Base-by-base conservation (phyloP, 2,113 vertebrate genomes). In the Anarhynchus alexandrinus region DNA sequence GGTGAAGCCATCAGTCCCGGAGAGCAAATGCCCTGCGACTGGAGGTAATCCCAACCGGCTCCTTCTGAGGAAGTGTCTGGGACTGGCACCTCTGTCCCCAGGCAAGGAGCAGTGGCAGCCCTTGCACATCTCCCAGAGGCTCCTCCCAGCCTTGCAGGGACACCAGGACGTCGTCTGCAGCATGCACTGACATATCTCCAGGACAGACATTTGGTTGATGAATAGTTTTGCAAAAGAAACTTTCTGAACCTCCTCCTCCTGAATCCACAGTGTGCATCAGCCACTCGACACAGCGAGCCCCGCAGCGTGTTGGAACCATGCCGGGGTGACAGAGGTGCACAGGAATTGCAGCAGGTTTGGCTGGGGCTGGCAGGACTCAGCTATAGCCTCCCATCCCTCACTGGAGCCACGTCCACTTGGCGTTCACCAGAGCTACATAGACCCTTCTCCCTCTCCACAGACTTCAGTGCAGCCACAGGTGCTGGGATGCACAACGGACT, bases 281-380 rank as follows among this genome's bases (percentile, higher is more conserved):
- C 42, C 1, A 5, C 69, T 82, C 8, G 4, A 21, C 32, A 30
- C 34, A 79, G 77, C 3, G 10, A 96, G 51, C 30, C 74, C 55
- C 1, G 7, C 64, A 7, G 18, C 0, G 1, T 15, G 34, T n/a
- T 0, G 2, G 82, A 78, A 45, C 57, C 3, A 1, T 42, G 43
- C 2, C 73, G 51, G 11, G 19, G 54, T 4, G 9, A 38, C 0
- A 2, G 16, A 82, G 26, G 26, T 30, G 71, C 76, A 47, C 10
- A 19, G 57, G 34, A 81, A 17, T 62, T 72, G 66, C n/a, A 91
- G 81, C 32, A 69, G 58, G 72, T 88, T 64, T 59, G 40, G 15
- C 29, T 74, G 80, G 25, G 38, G 25, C 49, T 77, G 16, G 25
- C 55, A 47, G 18, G n/a, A 36, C 36, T 51, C 3, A 25, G 34